A percentile compares a stretch with the other conserved stretches of the same genome.
phyloP scores from a whole-genome alignment of 53 echinoderm and acorn worm genomes.

The Echinarachnius parma region DNA sequence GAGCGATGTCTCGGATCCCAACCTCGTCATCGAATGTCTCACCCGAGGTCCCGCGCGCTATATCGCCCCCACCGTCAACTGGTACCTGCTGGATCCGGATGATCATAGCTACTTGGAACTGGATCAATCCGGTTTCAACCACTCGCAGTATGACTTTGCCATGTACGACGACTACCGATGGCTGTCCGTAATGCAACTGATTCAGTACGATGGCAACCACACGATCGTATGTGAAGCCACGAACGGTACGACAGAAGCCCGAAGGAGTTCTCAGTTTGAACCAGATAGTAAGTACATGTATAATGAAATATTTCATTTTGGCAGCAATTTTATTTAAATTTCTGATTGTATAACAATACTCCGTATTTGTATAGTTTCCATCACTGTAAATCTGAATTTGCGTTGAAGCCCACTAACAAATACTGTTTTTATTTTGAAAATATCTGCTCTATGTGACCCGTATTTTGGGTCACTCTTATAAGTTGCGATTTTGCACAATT shows the following conservation, averaged over 20 bases:
- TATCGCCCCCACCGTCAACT: slow-evolving; percentile 20
- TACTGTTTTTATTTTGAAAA: too few relatives aligned
- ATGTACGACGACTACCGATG: slow-evolving; percentile 17
- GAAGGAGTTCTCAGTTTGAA: not conserved
- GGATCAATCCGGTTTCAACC: slow-evolving; percentile 2
- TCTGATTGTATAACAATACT: too few relatives aligned
- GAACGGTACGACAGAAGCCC: slow-evolving; percentile 3
- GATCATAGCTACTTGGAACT: slow-evolving; percentile 6
- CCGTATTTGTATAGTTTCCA: too few relatives aligned
- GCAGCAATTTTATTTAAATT: too few relatives aligned
- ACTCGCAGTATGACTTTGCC: not conserved
- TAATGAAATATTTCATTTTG: too few relatives aligned
- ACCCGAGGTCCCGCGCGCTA: slow-evolving; percentile 10
- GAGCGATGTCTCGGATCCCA: slow-evolving; percentile 17
- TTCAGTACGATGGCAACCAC: slow-evolving; percentile 18
- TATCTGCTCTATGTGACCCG: too few relatives aligned
- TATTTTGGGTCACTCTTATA: too few relatives aligned
- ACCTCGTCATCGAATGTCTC: slow-evolving; percentile 17
- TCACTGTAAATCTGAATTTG: too few relatives aligned
- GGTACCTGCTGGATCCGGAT: slow-evolving; percentile 22
- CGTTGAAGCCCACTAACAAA: too few relatives aligned
- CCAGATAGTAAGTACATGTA: too few relatives aligned
- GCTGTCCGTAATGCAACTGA: slow-evolving; percentile 4
- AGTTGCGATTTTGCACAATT: too few relatives aligned
- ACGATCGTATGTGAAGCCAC: slow-evolving; percentile 24